Percentiles rank a stretch among this genome's conserved stretches.
Conservation (phyloP, 1,140 invertebrate species). For the Lordiphosa stackelbergi region DNA sequence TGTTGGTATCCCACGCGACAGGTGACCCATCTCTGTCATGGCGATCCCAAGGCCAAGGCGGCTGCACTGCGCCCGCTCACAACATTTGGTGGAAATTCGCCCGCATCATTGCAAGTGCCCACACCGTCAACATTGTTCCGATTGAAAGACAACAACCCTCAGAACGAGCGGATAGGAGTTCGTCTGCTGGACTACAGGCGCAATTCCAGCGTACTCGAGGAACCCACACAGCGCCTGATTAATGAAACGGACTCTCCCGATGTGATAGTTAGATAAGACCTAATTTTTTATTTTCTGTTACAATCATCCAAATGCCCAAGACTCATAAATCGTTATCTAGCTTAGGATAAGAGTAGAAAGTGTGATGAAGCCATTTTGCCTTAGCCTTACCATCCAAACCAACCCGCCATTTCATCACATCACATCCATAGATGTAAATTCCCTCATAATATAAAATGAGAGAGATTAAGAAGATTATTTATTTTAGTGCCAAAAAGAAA, state of each 20-base stretch:
- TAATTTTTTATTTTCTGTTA: slow-evolving; percentile 28
- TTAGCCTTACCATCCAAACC: slow-evolving; percentile 21
- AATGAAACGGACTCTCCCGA: slow-evolving; percentile 26
- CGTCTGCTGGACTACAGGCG: slow-evolving; percentile 60
- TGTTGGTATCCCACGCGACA: slow-evolving; percentile 72
- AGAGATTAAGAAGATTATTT: slow-evolving; percentile 73
- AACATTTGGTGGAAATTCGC: slow-evolving; percentile 22
- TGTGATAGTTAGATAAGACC: slow-evolving; percentile 70
- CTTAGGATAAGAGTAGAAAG: slow-evolving; percentile 16
- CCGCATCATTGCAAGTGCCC: neutral
- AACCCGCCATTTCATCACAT: slow-evolving; percentile 1
- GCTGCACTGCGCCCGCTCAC: slow-evolving; percentile 47
- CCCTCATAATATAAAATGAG: slow-evolving; percentile 28
- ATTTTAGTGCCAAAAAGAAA: slow-evolving; percentile 66
- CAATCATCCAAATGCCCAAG: slow-evolving; percentile 47
- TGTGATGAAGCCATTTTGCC: slow-evolving; percentile 38
- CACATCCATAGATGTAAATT: slow-evolving; percentile 16
- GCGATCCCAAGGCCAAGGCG: slow-evolving; percentile 65
- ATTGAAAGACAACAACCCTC: no score
- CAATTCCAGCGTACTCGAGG: slow-evolving; percentile 30
- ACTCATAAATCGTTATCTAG: slow-evolving; percentile 39
- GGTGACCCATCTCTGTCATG: slow-evolving; percentile 56
- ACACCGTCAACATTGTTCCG: slow-evolving; percentile 14
- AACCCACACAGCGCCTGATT: slow-evolving; percentile 38
- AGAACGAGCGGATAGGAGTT: slow-evolving; percentile 48